phyloP scores from a whole-genome alignment of 2,888 invertebrate genomes.

The Drosophila diplacantha region DNA sequence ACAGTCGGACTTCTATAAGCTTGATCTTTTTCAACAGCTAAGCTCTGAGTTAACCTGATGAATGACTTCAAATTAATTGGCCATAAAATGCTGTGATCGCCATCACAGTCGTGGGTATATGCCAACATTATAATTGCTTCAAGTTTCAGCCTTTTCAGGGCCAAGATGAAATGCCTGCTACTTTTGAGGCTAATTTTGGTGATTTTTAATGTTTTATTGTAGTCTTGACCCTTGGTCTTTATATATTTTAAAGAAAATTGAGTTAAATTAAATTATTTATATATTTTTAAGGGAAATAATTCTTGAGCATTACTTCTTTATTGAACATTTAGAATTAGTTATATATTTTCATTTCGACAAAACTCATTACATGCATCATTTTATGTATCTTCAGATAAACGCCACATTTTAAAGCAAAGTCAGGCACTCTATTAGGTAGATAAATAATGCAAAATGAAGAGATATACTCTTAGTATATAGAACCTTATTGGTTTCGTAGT shows the following conservation, averaged over 20 bases:
- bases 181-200: not conserved
- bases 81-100: constrained; percentile 10
- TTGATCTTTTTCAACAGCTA: not conserved
- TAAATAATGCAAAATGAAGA: not conserved
- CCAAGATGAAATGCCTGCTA: not conserved
- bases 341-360: not conserved
- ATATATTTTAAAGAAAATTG: not conserved
- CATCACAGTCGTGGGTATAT: not conserved
- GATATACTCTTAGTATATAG: not conserved
- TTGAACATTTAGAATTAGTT: too few species aligned
- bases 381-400: not conserved
- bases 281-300: too few species aligned
- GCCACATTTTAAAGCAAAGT: not conserved
- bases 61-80: constrained; percentile 3
- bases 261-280: too few species aligned
- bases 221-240: too few species aligned
- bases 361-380: not conserved
- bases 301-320: too few species aligned
- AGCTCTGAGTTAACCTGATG: not conserved
- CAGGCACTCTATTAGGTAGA: not conserved
- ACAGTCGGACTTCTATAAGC: constrained; percentile 11
- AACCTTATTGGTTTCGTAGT: not conserved
- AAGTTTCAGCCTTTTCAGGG: constrained; percentile 2
- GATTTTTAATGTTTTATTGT: too few species aligned
- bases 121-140: constrained; percentile 6